Evolutionary conservation across 2,113 vertebrate genomes (phyloP).

Genomic region (Setophaga kirtlandii): DNA sequence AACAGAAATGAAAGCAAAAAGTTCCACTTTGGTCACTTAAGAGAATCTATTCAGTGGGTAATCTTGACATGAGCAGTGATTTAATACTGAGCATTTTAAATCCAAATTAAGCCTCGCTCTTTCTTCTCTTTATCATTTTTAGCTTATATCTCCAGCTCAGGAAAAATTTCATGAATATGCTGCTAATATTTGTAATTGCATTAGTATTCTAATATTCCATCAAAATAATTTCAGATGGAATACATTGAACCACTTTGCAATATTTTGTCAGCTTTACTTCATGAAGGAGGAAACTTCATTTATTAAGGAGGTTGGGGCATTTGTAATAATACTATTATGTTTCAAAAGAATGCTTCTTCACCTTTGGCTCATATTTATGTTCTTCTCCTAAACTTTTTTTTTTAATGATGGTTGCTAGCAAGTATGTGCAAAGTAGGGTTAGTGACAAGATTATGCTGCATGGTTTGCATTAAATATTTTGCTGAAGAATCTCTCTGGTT

Average conservation of each 20-base stretch:
- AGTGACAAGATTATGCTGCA: not conserved
- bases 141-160: not conserved
- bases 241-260: not conserved
- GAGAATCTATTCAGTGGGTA: conserved; percentile 1
- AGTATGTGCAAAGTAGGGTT: not conserved
- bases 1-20: conserved; percentile 18
- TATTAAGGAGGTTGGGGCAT: not conserved
- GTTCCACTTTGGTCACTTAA: conserved; percentile 9
- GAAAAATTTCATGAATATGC: not conserved
- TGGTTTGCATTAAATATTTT: not conserved
- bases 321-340: not conserved
- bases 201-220: not conserved
- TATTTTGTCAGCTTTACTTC: not conserved
- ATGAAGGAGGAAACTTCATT: not conserved
- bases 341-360: not conserved
- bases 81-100: conserved; percentile 19
- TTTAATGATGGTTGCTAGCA: not conserved
- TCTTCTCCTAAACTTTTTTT: not conserved
- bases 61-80: not conserved
- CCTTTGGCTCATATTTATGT: not conserved
- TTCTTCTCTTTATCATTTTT: conserved; percentile 24
- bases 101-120: not conserved
- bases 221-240: conserved; percentile 19
- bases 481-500: not conserved
- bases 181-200: conserved; percentile 10